Base-by-base conservation (phyloP, 64 coral and sea anemone species). In the Pocillopora damicornis region DNA sequence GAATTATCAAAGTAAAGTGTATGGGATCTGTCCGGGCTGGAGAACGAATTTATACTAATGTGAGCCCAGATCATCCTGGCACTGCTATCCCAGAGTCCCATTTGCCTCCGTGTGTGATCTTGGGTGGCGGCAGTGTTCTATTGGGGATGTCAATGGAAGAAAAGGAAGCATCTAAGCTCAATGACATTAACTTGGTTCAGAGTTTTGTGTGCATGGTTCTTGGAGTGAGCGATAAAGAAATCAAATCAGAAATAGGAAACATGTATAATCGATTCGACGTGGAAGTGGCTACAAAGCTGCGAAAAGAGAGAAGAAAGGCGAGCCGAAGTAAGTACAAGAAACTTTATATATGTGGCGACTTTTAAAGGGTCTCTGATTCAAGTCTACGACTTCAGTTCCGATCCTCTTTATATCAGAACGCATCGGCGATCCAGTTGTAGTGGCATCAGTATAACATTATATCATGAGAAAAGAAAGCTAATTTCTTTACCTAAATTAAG, bases 191-290 rank as follows among this genome's bases (percentile, higher is more conserved):
- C 59, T 42, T 91, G 59, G 89, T 91, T 16, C 84, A 92, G 81
- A 92, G 90, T 59, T 95, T 95, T 92, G 94, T 95, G 64, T 95
- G 94, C 30, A 95, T 95, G 12, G 94, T 95, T 38, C 76, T 95
- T 58, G 94, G 94, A 20, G 79, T 95, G 4, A 95, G 42, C 74
- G 90, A 88, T 34, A 88, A 95, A 79, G 79, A 89, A 58, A 80
- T 95, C 0, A 68, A 67, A 18, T 79, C 64, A 26, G 94, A 95
- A 62, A 88, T 95, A 26, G 94, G 92, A 22, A 37, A 89, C 79
- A 74, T 95, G 67, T 85, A 92, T 63, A 90, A 95, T 61, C 87
- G 85, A 16, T 79, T 92, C 57, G 94, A 95, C 20, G 86, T 86
- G 75, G 59, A 74, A 18, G 75, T 95, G 7, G 63, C 77, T 69